phyloP scores from a whole-genome alignment of 2,797 vertebrate genomes.

The Neosilurus hyrtlii region DNA sequence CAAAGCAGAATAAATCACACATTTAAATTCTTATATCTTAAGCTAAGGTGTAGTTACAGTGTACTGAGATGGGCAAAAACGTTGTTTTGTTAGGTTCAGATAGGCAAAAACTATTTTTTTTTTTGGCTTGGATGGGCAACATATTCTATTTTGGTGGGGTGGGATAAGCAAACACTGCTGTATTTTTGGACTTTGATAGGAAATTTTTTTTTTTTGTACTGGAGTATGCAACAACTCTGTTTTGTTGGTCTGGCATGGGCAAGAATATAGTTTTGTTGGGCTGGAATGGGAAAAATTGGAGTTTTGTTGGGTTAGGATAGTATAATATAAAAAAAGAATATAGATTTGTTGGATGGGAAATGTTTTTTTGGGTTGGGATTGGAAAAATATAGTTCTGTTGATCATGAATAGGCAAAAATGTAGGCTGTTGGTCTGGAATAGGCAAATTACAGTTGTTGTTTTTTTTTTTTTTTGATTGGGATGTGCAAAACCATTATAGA shows the following conservation, averaged over 20 bases:
- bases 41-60: too few species aligned
- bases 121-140: background rate
- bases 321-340: too few species aligned
- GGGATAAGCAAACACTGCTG: background rate
- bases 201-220: background rate
- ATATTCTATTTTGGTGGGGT: background rate
- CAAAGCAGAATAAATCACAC: too few species aligned
- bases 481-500: background rate
- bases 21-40: too few species aligned
- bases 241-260: background rate
- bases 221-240: background rate
- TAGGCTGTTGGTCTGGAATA: background rate
- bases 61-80: background rate
- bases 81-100: background rate
- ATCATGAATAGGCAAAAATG: background rate
- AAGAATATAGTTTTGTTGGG: background rate
- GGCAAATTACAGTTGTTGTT: background rate
- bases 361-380: background rate
- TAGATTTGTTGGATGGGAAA: background rate
- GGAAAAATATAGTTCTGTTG: background rate
- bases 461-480: accelerated
- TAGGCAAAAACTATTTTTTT: background rate
- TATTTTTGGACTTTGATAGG: background rate
- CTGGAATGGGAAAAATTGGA: background rate
- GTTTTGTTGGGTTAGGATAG: background rate